phyloP scores from a whole-genome alignment of 2,113 vertebrate genomes.

The Sminthopsis crassicaudata region DNA sequence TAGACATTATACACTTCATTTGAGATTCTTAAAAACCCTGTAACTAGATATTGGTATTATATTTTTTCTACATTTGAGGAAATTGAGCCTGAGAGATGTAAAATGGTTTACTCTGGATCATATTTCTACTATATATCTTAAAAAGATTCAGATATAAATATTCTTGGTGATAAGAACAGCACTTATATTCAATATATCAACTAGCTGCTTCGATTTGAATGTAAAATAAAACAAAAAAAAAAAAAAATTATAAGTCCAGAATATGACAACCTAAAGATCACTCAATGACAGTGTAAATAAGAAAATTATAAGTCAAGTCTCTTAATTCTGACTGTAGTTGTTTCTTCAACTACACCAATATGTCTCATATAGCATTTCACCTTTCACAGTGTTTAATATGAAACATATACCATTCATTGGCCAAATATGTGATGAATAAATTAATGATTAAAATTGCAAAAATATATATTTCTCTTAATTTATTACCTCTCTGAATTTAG shows the following conservation, averaged over 20 bases:
- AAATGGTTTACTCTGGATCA: neutral
- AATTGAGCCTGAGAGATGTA: neutral
- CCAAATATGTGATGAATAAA: neutral
- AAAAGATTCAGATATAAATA: neutral
- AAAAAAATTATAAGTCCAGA: neutral
- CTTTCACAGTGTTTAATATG: too few relatives aligned
- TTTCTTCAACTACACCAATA: neutral
- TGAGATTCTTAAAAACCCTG: neutral
- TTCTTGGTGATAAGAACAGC: neutral
- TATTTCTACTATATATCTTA: neutral
- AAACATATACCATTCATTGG: neutral
- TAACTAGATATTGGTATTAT: neutral
- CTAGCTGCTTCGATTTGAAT: neutral
- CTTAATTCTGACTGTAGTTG: neutral
- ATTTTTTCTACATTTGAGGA: too few relatives aligned
- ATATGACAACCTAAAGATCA: neutral
- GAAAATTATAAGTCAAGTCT: neutral
- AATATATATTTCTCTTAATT: neutral
- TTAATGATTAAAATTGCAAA: neutral
- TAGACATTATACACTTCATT: neutral
- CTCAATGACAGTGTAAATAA: neutral
- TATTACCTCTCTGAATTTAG: neutral
- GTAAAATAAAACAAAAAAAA: neutral
- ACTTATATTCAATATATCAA: neutral
- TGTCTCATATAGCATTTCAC: neutral